A percentile compares a stretch with the other conserved stretches of the same genome.
Conservation (phyloP, 2,888 invertebrate genomes). For the Synanthedon formicaeformis region DNA sequence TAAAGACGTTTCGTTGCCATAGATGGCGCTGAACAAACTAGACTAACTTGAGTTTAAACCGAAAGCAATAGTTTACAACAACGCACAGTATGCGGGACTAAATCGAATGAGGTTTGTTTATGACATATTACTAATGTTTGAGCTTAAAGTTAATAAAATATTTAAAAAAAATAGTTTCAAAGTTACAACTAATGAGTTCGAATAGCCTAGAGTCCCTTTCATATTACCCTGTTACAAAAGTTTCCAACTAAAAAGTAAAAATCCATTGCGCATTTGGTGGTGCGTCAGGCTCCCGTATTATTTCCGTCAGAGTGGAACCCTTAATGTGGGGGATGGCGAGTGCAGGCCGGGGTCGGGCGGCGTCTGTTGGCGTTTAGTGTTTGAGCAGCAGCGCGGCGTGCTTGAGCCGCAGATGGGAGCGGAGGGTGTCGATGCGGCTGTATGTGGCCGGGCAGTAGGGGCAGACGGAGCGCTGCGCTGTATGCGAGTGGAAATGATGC, state of each 20-base stretch:
- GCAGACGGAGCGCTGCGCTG: slow-evolving; percentile 82
- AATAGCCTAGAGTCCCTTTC: slow-evolving; percentile 26
- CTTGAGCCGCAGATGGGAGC: slow-evolving; percentile 84
- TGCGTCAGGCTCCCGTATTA: not conserved
- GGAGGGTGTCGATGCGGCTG: slow-evolving; percentile 88
- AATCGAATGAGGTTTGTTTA: too few relatives aligned
- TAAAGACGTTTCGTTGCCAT: too few relatives aligned
- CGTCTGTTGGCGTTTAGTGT: slow-evolving; percentile 29
- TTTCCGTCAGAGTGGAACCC: not conserved
- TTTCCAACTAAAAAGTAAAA: not conserved
- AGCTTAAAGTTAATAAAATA: too few relatives aligned
- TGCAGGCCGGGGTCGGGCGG: slow-evolving; percentile 14
- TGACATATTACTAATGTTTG: too few relatives aligned
- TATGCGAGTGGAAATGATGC: slow-evolving; percentile 90
- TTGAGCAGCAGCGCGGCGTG: slow-evolving; percentile 71
- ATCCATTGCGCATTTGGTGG: not conserved
- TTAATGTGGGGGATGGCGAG: slow-evolving; percentile 4
- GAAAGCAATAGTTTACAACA: too few relatives aligned
- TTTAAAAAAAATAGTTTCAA: too few relatives aligned
- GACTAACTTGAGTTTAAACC: too few relatives aligned
- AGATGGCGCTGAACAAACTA: too few relatives aligned
- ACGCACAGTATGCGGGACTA: too few relatives aligned
- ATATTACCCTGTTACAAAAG: slow-evolving; percentile 52
- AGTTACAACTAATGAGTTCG: slow-evolving; percentile 1
- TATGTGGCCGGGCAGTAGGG: slow-evolving; percentile 89